Evolutionary conservation across 2,113 vertebrate genomes (phyloP).

Genomic region (Ibidorhyncha struthersii): DNA sequence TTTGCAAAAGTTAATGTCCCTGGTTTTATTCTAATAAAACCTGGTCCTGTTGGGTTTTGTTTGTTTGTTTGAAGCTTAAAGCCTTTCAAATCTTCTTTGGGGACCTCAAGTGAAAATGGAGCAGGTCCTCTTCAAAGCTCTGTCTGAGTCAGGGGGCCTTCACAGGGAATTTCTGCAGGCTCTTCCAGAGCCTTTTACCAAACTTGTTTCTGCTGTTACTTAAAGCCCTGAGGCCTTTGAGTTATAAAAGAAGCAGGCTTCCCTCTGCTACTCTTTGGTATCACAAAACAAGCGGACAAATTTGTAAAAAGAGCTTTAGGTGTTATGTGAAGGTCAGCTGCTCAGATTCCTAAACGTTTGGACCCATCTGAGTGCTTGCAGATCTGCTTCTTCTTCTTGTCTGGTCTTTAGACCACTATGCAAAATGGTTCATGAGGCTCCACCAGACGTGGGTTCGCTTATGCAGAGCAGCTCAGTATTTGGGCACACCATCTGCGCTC

Average conservation of each 20-base stretch:
- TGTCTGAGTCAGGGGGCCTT: not conserved
- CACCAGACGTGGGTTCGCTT: not conserved
- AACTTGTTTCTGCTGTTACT: not conserved
- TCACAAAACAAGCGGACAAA: not conserved
- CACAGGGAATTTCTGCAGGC: not conserved
- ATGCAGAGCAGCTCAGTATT: fast-evolving
- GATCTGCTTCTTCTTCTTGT: not conserved
- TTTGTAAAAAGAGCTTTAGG: fast-evolving
- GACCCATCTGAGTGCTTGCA: not conserved
- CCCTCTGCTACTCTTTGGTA: not conserved
- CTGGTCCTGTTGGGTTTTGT: not conserved
- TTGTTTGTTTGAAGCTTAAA: not conserved
- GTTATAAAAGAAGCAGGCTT: not conserved
- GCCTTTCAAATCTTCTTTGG: not conserved
- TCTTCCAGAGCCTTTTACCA: not conserved
- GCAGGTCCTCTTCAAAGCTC: not conserved
- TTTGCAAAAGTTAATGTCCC: not conserved
- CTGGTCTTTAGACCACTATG: not conserved
- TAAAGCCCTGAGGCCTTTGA: not conserved
- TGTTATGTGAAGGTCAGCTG: not conserved
- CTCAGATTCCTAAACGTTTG: not conserved
- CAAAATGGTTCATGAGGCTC: not conserved
- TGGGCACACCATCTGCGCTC: not conserved
- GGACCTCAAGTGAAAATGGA: not conserved
- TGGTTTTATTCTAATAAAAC: not conserved